Conservation (phyloP, 2,888 invertebrate genomes). For the Metallyticus violacea region DNA sequence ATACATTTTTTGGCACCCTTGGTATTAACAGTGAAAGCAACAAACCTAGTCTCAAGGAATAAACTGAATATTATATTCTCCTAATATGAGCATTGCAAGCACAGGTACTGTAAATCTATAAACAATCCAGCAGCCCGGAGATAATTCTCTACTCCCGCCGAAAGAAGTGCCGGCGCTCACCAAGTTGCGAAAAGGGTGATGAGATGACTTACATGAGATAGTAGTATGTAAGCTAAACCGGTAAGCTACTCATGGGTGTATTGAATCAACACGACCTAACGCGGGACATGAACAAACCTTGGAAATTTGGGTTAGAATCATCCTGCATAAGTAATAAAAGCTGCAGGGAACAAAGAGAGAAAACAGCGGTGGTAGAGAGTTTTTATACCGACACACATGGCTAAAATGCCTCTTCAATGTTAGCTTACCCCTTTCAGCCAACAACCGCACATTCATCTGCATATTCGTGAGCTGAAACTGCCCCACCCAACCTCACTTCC, state of each 20-base stretch:
- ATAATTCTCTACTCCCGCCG: too few species aligned
- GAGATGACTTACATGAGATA: too few species aligned
- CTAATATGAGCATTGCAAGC: too few species aligned
- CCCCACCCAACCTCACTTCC: neutral
- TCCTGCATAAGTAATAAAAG: neutral
- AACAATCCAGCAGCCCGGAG: too few species aligned
- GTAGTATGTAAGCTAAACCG: neutral
- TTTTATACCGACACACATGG: neutral
- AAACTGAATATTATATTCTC: too few species aligned
- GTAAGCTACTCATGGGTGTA: neutral
- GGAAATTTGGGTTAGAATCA: neutral
- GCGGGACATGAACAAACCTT: neutral
- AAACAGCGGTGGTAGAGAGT: neutral
- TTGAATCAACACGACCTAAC: neutral
- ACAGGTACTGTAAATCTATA: too few species aligned
- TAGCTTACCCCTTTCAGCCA: neutral
- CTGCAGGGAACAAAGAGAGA: neutral
- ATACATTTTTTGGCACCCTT: too few species aligned
- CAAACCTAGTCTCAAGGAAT: too few species aligned
- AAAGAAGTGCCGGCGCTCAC: too few species aligned
- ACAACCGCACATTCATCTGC: neutral
- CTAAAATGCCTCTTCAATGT: neutral
- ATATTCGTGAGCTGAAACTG: neutral
- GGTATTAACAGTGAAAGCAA: too few species aligned
- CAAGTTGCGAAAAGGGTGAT: too few species aligned